Base-by-base conservation (phyloP, 2,113 vertebrate species). In the Lates calcarifer region DNA sequence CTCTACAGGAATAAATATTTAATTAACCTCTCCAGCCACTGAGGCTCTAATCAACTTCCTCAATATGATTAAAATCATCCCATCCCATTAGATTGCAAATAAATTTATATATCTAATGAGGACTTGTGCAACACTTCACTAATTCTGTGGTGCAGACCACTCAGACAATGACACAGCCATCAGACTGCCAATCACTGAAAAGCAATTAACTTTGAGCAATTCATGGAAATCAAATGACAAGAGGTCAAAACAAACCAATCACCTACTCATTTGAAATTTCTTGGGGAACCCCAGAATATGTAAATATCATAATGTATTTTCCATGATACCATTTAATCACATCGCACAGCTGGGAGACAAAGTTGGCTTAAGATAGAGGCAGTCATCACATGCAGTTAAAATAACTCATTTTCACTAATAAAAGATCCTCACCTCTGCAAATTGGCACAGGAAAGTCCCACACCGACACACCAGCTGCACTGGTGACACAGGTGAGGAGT, bases 381-480 rank as follows among this genome's bases (percentile, higher is more conserved):
- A 11, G n/a, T 41, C 13, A 62, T 53, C 4, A 51, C n/a, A 57
- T 72, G 22, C 29, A 60, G 64, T 55, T 62, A 64, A n/a, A 81
- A 73, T 56, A 28, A 18, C 13, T 57, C 1, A 43, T 61, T 49
- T 61, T 69, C 8, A 26, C 43, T 37, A 10, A 53, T 53, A 70
- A 81, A 68, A 67, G 22, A 55, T 68, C 18, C 93, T 87, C 93
- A 99, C 98, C 98, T 98, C 97, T 95, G 92, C 98, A 99, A 87
- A 98, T 97, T 28, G 98, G 98, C 78, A 97, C 95, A 0, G 98
- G 98, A 77, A 99, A 99, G 94, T 99, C 98, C 98, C 98, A 99
- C 0, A 96, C 95, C 0, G 98, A 97, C 14, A 97, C 96, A 0
- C 96, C 96, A 28, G 96, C 97, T 0, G 97, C 93, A 87, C 95